A percentile compares a stretch with the other conserved stretches of the same genome.
Evolutionary conservation across 2,797 vertebrate species (phyloP).

Genomic region (Enteromius mattozi): DNA sequence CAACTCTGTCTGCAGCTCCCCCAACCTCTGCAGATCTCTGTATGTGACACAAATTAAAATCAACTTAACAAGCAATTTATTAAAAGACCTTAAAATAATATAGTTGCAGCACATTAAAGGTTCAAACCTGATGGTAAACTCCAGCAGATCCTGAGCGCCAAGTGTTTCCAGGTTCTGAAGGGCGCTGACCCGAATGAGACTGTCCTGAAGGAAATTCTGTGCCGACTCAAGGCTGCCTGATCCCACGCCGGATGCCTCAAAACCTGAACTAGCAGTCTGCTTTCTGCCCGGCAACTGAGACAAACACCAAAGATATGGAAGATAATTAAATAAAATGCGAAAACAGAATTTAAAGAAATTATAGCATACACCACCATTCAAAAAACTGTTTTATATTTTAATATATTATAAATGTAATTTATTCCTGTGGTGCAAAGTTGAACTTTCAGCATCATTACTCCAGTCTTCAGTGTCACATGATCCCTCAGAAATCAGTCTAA

Average conservation of each 20-base stretch:
- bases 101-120: background rate
- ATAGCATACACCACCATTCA: background rate
- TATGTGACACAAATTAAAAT: constrained; percentile 6
- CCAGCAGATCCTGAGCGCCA: constrained; percentile 90
- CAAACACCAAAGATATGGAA: background rate
- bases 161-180: constrained; percentile 91
- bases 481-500: background rate
- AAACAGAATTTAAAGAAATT: background rate
- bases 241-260: constrained; percentile 74
- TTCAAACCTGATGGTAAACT: constrained; percentile 91
- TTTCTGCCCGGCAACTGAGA: constrained; percentile 89
- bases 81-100: background rate
- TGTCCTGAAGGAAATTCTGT: constrained; percentile 92
- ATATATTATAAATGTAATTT: background rate
- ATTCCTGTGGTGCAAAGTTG: background rate
- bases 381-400: background rate
- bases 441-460: background rate
- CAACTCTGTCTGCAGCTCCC: constrained; percentile 92
- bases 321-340: background rate
- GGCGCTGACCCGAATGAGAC: constrained; percentile 87
- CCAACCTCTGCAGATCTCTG: constrained; percentile 92
- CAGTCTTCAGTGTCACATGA: background rate
- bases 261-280: constrained; percentile 69
- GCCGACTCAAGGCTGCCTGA: constrained; percentile 87
- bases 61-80: background rate